Conservation (phyloP, 2,888 invertebrate genomes). For the Nudaria mundana region DNA sequence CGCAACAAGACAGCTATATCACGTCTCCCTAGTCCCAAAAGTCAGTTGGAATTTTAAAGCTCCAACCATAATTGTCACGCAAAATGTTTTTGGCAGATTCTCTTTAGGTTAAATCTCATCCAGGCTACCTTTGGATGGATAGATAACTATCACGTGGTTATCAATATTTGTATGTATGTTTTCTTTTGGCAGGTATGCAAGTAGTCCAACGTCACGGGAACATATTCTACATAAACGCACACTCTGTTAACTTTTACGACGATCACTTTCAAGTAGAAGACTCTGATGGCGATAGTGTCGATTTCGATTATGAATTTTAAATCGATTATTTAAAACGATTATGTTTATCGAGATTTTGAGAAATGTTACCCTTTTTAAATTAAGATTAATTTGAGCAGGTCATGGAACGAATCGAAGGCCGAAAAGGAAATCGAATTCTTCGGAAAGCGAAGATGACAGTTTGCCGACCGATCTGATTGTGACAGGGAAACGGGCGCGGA, state of each 20-base stretch:
- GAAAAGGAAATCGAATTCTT: slow-evolving; percentile 3
- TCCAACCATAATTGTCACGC: too few relatives aligned
- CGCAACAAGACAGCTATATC: too few relatives aligned
- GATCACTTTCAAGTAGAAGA: slow-evolving; percentile 60
- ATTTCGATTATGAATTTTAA: slow-evolving; percentile 72
- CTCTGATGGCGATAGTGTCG: slow-evolving; percentile 68
- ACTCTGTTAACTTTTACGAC: slow-evolving; percentile 65
- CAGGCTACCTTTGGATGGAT: too few relatives aligned
- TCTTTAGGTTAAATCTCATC: too few relatives aligned
- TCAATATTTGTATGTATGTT: too few relatives aligned
- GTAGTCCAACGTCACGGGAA: slow-evolving; percentile 59
- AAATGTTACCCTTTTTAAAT: slow-evolving; percentile 24
- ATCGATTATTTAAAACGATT: slow-evolving; percentile 13
- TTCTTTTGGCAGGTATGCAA: slow-evolving; percentile 50
- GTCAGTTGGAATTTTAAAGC: too few relatives aligned
- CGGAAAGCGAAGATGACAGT: slow-evolving; percentile 26
- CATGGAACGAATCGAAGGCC: slow-evolving; percentile 14
- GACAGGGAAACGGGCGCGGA: slow-evolving; percentile 53
- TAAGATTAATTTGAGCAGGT: slow-evolving; percentile 30
- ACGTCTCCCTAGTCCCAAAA: too few relatives aligned
- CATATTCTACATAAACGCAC: slow-evolving; percentile 64
- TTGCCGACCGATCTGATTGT: slow-evolving; percentile 35
- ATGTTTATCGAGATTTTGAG: slow-evolving; percentile 12
- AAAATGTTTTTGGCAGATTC: too few relatives aligned
- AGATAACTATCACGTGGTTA: too few relatives aligned